Base-by-base conservation (phyloP, 2,888 invertebrate genomes). In the Orchesellides sinensis region DNA sequence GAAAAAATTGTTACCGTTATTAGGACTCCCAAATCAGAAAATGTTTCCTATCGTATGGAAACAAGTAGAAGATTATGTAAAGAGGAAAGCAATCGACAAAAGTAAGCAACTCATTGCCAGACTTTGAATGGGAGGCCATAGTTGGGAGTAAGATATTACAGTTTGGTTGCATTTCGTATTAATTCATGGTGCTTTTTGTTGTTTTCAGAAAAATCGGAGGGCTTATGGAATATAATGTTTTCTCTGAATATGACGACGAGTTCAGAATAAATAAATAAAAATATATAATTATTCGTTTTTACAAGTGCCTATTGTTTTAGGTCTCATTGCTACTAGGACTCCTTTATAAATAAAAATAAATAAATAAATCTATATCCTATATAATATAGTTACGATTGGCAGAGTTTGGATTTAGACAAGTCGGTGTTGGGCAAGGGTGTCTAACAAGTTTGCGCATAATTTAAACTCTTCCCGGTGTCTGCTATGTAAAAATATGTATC, bases 161-260 rank as follows among this genome's bases (percentile, higher is more conserved):
- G 32, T 32, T 10, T 32, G n/a, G 32, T 32, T 6, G 32, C 10
- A 6, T 32, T 32, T 5, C 32, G 32, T 6, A 32, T 10, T 10
- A 6, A 65, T 35, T 63, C 14, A 54, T 80, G 40, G 10, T 29
- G 59, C 10, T 40, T 81, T n/a, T 40, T 49, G 27, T 45, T 72
- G 29, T 63, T 83, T 84, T 2, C 80, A 88, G 88, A 75, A 56
- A 72, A 83, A 52, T 77, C 78, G 80, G 82, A 86, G 29, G 74
- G 77, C 66, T 72, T 88, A 79, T 88, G 88, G 88, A 75, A 32
- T 63, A 81, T 78, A 25, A 78, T 87, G 82, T 72, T 61, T 70
- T 80, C 78, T 49, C 59, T 85, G 82, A 83, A 87, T 72, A 75
- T 86, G 82, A 72, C 83, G 70, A 78, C 83, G 77, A 77, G 59